These are phyloP conservation scores for Acanthosepion lycidas DNA, from an alignment of 2,888 invertebrate species.

Conservation along the genomic window DNA sequence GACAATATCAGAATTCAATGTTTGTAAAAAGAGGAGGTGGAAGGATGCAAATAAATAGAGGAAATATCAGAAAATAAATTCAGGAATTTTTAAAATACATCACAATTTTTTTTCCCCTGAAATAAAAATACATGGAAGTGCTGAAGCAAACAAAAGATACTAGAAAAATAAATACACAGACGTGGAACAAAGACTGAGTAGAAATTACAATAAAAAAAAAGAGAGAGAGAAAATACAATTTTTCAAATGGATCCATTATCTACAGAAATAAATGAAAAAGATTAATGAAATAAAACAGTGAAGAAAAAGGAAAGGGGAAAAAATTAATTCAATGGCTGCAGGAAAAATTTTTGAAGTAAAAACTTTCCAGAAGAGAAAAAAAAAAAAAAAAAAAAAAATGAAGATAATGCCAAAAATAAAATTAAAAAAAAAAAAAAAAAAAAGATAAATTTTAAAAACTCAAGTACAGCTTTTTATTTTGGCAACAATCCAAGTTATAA, in stretches of 20 bases:
- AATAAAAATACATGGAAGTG: background rate
- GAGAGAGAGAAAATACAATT: background rate
- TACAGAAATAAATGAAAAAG: background rate
- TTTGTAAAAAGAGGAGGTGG: background rate
- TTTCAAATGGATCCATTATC: conserved; percentile 22
- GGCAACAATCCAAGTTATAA: conserved; percentile 1
- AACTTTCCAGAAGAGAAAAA: background rate
- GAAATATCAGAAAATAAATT: background rate
- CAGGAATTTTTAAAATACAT: conserved; percentile 33
- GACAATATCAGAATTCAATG: conserved; percentile 33
- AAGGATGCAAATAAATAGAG: background rate
- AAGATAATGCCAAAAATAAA: background rate
- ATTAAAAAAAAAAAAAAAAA: background rate
- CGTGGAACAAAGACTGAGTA: background rate
- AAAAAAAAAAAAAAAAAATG: background rate
- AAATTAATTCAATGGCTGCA: background rate
- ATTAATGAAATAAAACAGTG: background rate
- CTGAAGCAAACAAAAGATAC: background rate
- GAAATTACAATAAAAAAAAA: background rate
- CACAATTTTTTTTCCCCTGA: background rate
- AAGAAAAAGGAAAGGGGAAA: background rate
- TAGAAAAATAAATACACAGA: background rate
- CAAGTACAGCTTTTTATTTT: conserved; percentile 3
- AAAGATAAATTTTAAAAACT: background rate
- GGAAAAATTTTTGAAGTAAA: conserved; percentile 1